Conservation (phyloP, 2,888 invertebrate genomes). For the Achlya flavicornis region DNA sequence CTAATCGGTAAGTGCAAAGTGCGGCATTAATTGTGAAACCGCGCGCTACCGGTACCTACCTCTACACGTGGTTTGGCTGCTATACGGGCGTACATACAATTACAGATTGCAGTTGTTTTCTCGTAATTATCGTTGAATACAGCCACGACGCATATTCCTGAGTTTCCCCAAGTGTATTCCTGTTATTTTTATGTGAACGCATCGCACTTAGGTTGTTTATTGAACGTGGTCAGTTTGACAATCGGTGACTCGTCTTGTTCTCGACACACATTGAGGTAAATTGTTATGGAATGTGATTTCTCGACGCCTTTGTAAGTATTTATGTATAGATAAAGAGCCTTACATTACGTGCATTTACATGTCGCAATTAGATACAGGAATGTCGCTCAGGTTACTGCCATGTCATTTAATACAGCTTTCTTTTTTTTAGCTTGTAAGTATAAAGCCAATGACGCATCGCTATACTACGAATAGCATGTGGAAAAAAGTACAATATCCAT, state of each 20-base stretch:
- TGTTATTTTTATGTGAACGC: constrained; percentile 49
- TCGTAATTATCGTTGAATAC: constrained; percentile 43
- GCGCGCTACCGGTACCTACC: constrained; percentile 78
- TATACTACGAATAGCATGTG: constrained; percentile 38
- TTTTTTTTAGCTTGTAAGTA: constrained; percentile 52
- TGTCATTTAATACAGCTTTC: constrained; percentile 46
- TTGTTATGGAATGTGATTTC: constrained; percentile 41
- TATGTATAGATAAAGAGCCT: neutral
- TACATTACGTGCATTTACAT: neutral
- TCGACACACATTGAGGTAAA: constrained; percentile 70
- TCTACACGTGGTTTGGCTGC: constrained; percentile 77
- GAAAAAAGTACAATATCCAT: constrained; percentile 26
- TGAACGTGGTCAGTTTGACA: constrained; percentile 80
- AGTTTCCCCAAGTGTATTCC: constrained; percentile 46
- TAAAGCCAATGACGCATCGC: constrained; percentile 68
- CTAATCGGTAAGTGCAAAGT: constrained; percentile 79
- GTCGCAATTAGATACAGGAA: neutral
- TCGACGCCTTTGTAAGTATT: constrained; percentile 26
- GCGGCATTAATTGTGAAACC: constrained; percentile 62
- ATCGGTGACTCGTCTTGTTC: constrained; percentile 60
- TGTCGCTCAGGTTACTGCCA: constrained; percentile 16
- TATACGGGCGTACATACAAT: constrained; percentile 64
- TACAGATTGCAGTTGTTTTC: constrained; percentile 58
- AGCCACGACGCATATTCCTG: constrained; percentile 39
- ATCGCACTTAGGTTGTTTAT: constrained; percentile 69